phyloP scores from a whole-genome alignment of 2,113 vertebrate species.

The Cinclus mexicanus region DNA sequence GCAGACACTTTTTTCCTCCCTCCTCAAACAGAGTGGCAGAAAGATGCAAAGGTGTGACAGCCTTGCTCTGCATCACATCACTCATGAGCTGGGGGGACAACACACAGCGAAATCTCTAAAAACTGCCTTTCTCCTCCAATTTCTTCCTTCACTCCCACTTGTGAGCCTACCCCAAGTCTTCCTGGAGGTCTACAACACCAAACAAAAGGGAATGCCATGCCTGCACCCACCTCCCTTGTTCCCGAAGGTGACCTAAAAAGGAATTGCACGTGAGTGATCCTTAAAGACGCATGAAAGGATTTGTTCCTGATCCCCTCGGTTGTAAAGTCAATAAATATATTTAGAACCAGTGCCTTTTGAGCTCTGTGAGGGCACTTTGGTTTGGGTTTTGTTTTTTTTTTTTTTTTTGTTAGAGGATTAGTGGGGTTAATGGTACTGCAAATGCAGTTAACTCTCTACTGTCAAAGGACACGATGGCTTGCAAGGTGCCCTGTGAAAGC shows the following conservation, averaged over 20 bases:
- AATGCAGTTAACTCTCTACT: background rate
- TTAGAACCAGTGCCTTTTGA: background rate
- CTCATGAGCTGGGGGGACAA: background rate
- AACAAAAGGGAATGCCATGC: background rate
- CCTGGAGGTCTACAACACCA: background rate
- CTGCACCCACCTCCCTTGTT: background rate
- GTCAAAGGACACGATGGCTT: accelerated
- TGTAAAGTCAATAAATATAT: background rate
- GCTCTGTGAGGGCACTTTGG: background rate
- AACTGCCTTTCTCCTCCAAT: background rate
- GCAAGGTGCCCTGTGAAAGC: background rate
- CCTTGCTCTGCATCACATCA: background rate
- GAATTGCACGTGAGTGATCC: background rate
- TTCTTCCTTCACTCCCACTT: background rate
- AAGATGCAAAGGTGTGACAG: background rate
- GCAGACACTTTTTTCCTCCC: background rate
- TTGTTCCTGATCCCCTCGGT: background rate
- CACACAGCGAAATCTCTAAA: background rate
- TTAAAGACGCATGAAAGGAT: background rate
- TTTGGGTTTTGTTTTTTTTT: background rate
- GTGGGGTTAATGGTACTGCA: background rate
- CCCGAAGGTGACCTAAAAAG: background rate
- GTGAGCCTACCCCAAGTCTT: accelerated
- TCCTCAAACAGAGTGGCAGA: background rate
- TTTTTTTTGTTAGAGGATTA: background rate